Conservation (phyloP, 1,140 invertebrate species). For the Ceratoteleas bidentatus region DNA sequence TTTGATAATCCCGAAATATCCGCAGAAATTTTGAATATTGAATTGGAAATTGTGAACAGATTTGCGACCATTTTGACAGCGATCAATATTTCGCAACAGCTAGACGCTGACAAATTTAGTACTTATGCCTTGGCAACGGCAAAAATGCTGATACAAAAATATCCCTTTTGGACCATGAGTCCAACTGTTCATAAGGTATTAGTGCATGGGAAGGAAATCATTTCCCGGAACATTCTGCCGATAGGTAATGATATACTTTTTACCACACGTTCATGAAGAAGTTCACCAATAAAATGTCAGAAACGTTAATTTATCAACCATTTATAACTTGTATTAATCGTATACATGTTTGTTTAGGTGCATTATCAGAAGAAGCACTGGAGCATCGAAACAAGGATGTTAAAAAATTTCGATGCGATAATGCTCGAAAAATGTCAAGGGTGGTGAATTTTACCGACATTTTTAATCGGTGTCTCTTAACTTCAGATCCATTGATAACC, state of each 20-base stretch:
- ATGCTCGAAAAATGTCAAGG: no score
- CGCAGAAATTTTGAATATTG: not conserved
- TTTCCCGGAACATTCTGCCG: not conserved
- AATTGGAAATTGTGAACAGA: not conserved
- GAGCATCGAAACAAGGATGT: no score
- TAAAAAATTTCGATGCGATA: no score
- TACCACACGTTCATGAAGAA: no score
- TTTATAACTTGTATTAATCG: no score
- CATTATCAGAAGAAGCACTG: no score
- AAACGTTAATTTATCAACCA: no score
- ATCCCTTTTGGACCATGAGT: constrained; percentile 19
- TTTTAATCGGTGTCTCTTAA: no score
- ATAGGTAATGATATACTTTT: not conserved
- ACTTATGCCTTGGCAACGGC: constrained; percentile 8
- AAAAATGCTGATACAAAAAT: constrained; percentile 4
- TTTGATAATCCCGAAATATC: not conserved
- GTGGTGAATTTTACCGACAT: no score
- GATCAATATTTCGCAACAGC: not conserved
- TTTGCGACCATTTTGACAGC: not conserved
- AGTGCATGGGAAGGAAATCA: constrained; percentile 3
- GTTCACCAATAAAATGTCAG: no score
- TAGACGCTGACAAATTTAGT: constrained; percentile 11
- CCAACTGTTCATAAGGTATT: constrained; percentile 10
- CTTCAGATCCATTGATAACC: no score
- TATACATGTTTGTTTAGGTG: no score